phyloP scores from a whole-genome alignment of 2,797 vertebrate species.

The Threskiornis aethiopicus region DNA sequence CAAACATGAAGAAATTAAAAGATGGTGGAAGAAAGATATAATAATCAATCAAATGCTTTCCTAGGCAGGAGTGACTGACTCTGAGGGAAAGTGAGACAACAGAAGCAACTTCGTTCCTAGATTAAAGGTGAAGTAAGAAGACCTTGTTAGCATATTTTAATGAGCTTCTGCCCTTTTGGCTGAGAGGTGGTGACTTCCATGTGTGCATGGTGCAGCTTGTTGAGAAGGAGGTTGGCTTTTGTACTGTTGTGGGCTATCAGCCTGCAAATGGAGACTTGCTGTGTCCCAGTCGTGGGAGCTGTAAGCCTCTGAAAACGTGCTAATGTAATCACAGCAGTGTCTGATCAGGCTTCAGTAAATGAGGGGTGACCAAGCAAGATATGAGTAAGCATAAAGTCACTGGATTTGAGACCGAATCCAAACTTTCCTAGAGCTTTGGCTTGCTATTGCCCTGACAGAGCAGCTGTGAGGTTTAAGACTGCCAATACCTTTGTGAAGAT shows the following conservation, averaged over 20 bases:
- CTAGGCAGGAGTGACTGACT: neutral
- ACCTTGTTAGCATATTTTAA: neutral
- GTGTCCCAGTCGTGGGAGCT: neutral
- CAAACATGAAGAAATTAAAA: neutral
- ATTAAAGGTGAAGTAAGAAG: neutral
- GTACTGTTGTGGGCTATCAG: neutral
- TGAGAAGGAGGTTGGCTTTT: neutral
- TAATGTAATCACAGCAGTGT: neutral
- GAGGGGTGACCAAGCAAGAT: neutral
- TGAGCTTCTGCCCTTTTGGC: neutral
- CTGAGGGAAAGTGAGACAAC: neutral
- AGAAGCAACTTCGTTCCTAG: neutral
- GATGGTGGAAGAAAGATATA: neutral
- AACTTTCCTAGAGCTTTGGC: neutral
- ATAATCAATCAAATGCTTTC: neutral
- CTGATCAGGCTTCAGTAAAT: neutral
- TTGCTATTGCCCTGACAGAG: accelerated
- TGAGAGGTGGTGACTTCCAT: neutral
- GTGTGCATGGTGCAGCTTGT: no score
- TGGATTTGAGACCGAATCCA: neutral
- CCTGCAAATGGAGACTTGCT: neutral
- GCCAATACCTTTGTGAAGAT: neutral
- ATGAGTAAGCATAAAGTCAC: neutral
- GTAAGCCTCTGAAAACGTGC: neutral
- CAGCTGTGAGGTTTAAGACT: neutral